phyloP scores from a whole-genome alignment of 2,888 invertebrate species.

The Oligia fasciuncula region DNA sequence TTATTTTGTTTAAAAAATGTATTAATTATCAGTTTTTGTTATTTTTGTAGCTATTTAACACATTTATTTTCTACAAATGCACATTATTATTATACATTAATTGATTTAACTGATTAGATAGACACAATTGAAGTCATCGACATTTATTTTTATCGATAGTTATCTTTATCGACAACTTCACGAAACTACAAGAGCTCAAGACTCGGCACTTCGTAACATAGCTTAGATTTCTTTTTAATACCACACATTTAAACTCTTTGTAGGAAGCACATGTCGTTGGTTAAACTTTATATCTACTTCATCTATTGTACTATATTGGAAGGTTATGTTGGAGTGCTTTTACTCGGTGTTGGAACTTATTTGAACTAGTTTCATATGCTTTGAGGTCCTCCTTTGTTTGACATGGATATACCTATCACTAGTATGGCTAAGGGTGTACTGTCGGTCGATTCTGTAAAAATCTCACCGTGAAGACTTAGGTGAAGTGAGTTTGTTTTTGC shows the following conservation, averaged over 20 bases:
- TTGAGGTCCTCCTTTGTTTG: not conserved
- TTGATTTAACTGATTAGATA: not conserved
- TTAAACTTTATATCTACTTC: slow-evolving; percentile 72
- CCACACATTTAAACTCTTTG: slow-evolving; percentile 86
- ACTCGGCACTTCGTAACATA: slow-evolving; percentile 82
- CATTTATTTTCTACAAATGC: not conserved
- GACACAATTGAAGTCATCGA: not conserved
- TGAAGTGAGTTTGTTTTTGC: too few relatives aligned
- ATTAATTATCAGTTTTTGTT: not conserved
- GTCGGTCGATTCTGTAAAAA: too few relatives aligned
- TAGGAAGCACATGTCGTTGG: slow-evolving; percentile 77
- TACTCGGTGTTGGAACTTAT: slow-evolving; percentile 40
- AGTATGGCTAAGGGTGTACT: not conserved
- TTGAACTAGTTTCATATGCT: slow-evolving; percentile 40
- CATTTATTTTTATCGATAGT: slow-evolving; percentile 38
- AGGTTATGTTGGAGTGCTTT: slow-evolving; percentile 56
- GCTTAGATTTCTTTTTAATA: slow-evolving; percentile 89
- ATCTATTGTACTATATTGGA: slow-evolving; percentile 67
- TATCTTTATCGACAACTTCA: slow-evolving; percentile 41
- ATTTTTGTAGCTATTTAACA: not conserved
- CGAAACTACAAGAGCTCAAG: slow-evolving; percentile 75
- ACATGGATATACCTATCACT: not conserved
- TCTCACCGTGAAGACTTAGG: too few relatives aligned
- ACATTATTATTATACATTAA: not conserved
- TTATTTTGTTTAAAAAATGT: slow-evolving; percentile 4